phyloP scores from a whole-genome alignment of 2,113 vertebrate species.

The Burhinus oedicnemus region DNA sequence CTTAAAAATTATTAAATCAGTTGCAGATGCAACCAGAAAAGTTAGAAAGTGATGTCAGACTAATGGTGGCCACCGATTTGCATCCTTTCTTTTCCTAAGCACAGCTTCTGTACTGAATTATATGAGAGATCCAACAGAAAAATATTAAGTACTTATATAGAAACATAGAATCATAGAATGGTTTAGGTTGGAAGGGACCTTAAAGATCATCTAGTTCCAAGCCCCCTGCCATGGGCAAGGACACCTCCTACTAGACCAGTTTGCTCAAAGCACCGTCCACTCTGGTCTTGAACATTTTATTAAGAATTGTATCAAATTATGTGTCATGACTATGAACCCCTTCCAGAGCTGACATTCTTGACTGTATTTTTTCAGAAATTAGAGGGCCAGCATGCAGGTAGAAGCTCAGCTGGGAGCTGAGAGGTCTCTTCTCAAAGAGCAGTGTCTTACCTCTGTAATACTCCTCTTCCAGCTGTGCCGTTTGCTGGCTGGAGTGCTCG shows the following conservation, averaged over 20 bases:
- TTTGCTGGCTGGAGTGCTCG: neutral
- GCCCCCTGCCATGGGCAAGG: too few relatives aligned
- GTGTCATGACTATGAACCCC: neutral
- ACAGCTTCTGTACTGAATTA: neutral
- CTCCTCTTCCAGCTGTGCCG: accelerated
- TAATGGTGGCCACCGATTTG: neutral
- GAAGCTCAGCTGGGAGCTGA: neutral
- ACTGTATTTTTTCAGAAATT: neutral
- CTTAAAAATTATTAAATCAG: neutral
- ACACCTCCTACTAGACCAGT: too few relatives aligned
- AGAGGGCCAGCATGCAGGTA: neutral
- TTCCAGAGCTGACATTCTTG: neutral
- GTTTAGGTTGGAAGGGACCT: too few relatives aligned
- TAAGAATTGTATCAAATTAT: neutral
- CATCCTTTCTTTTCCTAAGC: neutral
- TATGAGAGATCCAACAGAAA: neutral
- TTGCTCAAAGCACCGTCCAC: too few relatives aligned
- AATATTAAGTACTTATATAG: neutral
- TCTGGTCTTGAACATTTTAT: too few relatives aligned
- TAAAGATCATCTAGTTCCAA: too few relatives aligned
- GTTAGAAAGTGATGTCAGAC: neutral
- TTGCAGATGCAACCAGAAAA: neutral
- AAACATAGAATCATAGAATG: too few relatives aligned
- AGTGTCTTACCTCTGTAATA: neutral
- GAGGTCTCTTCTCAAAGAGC: neutral